Base-by-base conservation (phyloP, 1,140 invertebrate genomes). In the Yoshiicerus persimilis region DNA sequence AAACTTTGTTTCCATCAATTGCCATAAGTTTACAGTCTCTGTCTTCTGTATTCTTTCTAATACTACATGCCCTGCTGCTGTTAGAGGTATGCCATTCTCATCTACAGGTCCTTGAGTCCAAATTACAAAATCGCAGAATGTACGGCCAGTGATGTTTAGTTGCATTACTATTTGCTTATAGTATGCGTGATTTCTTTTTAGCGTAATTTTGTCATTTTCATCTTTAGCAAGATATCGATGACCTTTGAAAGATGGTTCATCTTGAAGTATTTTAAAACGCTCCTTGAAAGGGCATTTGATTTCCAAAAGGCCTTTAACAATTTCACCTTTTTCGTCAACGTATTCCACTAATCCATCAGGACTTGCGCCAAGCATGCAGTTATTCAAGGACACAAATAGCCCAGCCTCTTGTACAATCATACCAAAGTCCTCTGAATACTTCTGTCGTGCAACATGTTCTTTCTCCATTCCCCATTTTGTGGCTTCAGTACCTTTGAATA, bases 331-430 rank as follows among this genome's bases (percentile, higher is more conserved):
- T n/a, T n/a, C n/a, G n/a, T n/a, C n/a, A n/a, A n/a, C n/a, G n/a
- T n/a, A n/a, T n/a, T n/a, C 91, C 27, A 92, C 89, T 4, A 93
- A 62, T 16, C 93, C 92, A 92, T 93, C 92, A 30, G 92, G 93
- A 1, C 91, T 91, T 13, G 92, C 92, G 34, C 90, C 93, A 8
- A 94, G 84, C 80, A 89, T 92, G 5, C 91, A 91, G 10, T 89
- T 34, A 66, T 92, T 87, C 8, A 85, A n/a, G 88, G 92, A 91
- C 41, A 93, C 91, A 88, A 92, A 92, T 3, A 93, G 90, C 13
- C 93, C 92, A 30, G 41, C 41, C 2, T 47, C 41, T 4, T 13
- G 1, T 47, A 1, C 13, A 4, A 1, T 47, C 4, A 4, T 47
- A 1, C 13, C 3, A 11, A 2, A 4, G 4, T 13, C 4, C 10